These are phyloP conservation scores for Coendou prehensilis DNA, from an alignment of 2,797 vertebrate species.

Conservation along the genomic window DNA sequence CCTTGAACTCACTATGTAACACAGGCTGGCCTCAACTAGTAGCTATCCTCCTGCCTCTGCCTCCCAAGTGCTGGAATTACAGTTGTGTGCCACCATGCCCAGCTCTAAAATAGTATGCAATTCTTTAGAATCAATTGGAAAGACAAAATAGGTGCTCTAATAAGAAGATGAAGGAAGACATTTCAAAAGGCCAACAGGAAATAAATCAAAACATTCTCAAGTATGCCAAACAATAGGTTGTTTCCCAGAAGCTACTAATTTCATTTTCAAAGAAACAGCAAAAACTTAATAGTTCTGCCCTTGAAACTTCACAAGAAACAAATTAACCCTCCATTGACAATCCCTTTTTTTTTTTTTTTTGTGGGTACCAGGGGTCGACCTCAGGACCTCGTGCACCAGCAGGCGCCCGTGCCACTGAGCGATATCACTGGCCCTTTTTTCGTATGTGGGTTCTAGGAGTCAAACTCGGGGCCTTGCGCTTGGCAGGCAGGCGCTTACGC, in stretches of 20 bases:
- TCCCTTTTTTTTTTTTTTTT: background rate
- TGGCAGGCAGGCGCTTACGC: no score
- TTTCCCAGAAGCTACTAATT: background rate
- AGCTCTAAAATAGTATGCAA: background rate
- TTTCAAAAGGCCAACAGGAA: constrained; percentile 40
- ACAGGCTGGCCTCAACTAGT: background rate
- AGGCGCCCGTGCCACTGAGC: no score
- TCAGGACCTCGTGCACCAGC: no score
- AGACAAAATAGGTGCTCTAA: background rate
- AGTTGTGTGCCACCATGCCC: background rate
- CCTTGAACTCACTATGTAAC: background rate
- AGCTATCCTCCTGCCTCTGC: background rate
- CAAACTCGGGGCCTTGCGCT: no score
- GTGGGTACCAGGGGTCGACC: no score
- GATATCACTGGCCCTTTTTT: no score
- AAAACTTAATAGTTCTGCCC: background rate
- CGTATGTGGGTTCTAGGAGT: no score
- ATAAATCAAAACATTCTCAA: constrained; percentile 21
- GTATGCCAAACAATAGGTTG: background rate
- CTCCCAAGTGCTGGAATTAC: background rate
- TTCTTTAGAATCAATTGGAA: background rate
- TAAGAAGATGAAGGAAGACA: background rate
- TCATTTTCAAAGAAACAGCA: constrained; percentile 20
- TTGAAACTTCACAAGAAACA: background rate
- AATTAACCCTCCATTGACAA: background rate